phyloP scores from a whole-genome alignment of 2,113 vertebrate species.

The Eurypyga helias region DNA sequence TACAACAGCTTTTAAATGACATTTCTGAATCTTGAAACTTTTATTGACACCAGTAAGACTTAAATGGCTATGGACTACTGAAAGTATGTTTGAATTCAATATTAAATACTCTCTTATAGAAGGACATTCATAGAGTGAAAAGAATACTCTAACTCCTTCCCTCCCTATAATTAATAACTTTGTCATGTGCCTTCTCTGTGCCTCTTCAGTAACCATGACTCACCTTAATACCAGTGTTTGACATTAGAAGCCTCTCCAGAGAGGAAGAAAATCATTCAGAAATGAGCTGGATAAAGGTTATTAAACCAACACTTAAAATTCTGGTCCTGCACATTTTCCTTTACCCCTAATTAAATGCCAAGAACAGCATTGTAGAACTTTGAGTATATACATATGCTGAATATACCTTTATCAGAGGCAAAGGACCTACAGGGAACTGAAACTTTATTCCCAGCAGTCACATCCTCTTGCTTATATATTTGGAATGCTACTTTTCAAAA shows the following conservation, averaged over 20 bases:
- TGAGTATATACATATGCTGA: neutral
- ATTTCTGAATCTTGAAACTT: neutral
- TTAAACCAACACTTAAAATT: conserved; percentile 81
- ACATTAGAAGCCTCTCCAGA: conserved; percentile 77
- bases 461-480: neutral
- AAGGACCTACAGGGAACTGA: neutral
- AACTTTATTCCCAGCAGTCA: neutral
- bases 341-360: conserved; percentile 77
- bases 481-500: neutral
- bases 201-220: conserved; percentile 64
- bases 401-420: neutral
- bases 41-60: neutral
- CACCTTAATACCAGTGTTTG: conserved; percentile 76
- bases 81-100: conserved; percentile 1
- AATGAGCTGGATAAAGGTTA: conserved; percentile 79
- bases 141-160: neutral
- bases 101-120: conserved; percentile 15
- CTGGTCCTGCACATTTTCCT: conserved; percentile 68
- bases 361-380: conserved; percentile 42
- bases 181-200: conserved; percentile 62
- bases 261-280: conserved; percentile 76
- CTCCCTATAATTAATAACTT: conserved; percentile 68
- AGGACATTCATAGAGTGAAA: neutral
- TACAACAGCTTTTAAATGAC: neutral
- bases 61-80: neutral